Conservation (phyloP, 1,140 invertebrate genomes). For the Schlechtendalia chinensis region DNA sequence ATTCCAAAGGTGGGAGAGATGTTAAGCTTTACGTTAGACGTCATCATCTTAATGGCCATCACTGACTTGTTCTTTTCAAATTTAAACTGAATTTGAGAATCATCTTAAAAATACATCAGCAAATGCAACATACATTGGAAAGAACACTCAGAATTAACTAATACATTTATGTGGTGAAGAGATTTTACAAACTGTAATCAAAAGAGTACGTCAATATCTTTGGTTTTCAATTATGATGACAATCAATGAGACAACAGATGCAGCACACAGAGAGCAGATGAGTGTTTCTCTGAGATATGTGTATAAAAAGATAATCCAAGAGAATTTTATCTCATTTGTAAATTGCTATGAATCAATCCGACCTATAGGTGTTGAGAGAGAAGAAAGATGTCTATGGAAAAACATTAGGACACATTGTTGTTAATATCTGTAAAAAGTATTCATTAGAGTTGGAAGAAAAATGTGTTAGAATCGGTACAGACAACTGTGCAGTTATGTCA, state of each 20-base stretch:
- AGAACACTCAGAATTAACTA: slow-evolving; percentile 4
- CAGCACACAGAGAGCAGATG: no score
- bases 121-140: neutral
- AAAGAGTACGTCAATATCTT: neutral
- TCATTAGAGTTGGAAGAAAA: neutral
- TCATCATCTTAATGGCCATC: neutral
- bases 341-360: neutral
- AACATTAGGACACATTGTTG: neutral
- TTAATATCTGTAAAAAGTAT: neutral
- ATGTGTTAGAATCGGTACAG: neutral
- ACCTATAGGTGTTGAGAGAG: neutral
- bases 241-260: neutral
- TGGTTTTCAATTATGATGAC: slow-evolving; percentile 7
- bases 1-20: slow-evolving; percentile 3
- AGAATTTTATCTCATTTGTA: neutral
- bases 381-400: neutral
- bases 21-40: neutral
- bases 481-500: slow-evolving; percentile 1
- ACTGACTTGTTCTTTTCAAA: neutral
- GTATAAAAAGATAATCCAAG: neutral
- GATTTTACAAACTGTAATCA: neutral
- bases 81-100: neutral
- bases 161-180: neutral
- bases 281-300: neutral
- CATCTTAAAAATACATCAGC: neutral